These are phyloP conservation scores for Centruroides vittatus DNA, from an alignment of 1,140 invertebrate genomes.

Conservation along the genomic window DNA sequence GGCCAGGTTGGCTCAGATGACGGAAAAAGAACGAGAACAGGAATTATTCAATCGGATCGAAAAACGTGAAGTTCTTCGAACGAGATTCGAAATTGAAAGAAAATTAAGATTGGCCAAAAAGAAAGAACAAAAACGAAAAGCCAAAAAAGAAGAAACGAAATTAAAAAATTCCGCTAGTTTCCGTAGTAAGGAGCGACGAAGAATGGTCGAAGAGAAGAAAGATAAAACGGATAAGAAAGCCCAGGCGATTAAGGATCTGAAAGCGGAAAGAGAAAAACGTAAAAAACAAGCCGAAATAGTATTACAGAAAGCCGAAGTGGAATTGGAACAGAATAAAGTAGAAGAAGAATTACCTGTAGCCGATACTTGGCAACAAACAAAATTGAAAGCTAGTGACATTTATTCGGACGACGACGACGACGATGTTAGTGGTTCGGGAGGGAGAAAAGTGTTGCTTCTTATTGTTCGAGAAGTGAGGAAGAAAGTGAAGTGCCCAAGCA, in stretches of 20 bases:
- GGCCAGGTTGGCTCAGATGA: slow-evolving; percentile 72
- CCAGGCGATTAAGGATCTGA: slow-evolving; percentile 78
- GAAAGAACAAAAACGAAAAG: slow-evolving; percentile 48
- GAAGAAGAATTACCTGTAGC: slow-evolving; percentile 37
- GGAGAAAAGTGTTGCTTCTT: slow-evolving; percentile 20
- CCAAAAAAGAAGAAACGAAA: slow-evolving; percentile 28
- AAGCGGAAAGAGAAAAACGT: slow-evolving; percentile 75
- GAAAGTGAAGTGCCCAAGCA: slow-evolving; percentile 11
- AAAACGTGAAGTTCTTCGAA: slow-evolving; percentile 80
- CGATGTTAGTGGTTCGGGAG: slow-evolving; percentile 30
- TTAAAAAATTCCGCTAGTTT: slow-evolving; percentile 45
- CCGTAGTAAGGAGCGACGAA: slow-evolving; percentile 73
- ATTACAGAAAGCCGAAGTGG: slow-evolving; percentile 29
- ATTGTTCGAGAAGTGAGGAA: slow-evolving; percentile 16
- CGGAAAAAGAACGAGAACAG: slow-evolving; percentile 92
- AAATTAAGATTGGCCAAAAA: slow-evolving; percentile 77
- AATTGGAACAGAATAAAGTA: slow-evolving; percentile 38
- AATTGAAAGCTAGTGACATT: slow-evolving; percentile 83
- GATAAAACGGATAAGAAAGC: slow-evolving; percentile 71
- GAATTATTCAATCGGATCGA: slow-evolving; percentile 94
- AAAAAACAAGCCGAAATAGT: slow-evolving; percentile 28
- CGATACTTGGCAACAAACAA: slow-evolving; percentile 35
- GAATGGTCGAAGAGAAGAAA: slow-evolving; percentile 73
- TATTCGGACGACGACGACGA: slow-evolving; percentile 72
- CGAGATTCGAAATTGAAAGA: slow-evolving; percentile 92